A percentile compares a stretch with the other conserved stretches of the same genome.
Conservation (phyloP, 1,140 invertebrate species). For the Heliconius hermathena region DNA sequence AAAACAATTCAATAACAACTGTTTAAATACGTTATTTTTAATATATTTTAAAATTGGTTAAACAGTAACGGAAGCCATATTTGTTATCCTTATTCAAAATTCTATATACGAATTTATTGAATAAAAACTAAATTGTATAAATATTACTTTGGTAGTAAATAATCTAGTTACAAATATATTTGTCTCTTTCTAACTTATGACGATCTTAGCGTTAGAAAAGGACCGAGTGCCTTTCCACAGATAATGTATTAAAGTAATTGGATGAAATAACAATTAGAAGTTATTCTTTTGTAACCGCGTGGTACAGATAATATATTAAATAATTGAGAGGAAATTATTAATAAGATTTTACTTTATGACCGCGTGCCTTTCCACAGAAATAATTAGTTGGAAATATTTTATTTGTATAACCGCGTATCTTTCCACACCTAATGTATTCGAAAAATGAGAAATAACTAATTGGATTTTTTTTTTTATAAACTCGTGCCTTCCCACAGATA, state of each 20-base stretch:
- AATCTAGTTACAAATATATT: conserved; percentile 11
- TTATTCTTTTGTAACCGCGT: not conserved
- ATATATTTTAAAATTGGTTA: conserved; percentile 1
- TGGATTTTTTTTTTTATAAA: no score
- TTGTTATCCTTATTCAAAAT: conserved; percentile 2
- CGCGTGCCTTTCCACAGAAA: not conserved
- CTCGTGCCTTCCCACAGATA: no score
- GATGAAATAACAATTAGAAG: not conserved
- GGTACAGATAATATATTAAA: no score
- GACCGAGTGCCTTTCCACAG: not conserved
- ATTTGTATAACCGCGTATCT: not conserved
- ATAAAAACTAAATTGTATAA: conserved; percentile 9
- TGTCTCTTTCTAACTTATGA: conserved; percentile 14
- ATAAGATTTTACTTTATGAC: not conserved
- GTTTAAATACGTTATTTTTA: not conserved
- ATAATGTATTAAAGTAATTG: not conserved
- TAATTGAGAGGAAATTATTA: no score
- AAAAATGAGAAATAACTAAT: no score
- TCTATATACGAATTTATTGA: not conserved
- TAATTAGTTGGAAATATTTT: not conserved
- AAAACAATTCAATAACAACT: conserved; percentile 32
- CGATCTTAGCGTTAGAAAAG: conserved; percentile 2
- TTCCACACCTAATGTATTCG: no score
- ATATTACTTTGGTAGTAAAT: conserved; percentile 11
- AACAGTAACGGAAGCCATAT: conserved; percentile 11